These are phyloP conservation scores for Eleutherodactylus coqui DNA, from an alignment of 2,797 vertebrate species.

Conservation along the genomic window DNA sequence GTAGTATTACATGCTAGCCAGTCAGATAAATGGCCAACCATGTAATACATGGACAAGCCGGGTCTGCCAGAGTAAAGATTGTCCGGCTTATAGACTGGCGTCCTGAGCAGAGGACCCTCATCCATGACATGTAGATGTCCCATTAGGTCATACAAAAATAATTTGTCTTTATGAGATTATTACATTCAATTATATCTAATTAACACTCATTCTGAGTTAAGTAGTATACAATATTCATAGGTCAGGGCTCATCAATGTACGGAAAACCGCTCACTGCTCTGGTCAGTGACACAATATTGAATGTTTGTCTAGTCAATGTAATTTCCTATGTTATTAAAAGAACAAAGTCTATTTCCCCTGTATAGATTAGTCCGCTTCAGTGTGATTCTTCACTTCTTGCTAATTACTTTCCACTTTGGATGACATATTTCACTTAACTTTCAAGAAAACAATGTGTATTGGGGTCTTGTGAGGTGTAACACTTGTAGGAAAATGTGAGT, in stretches of 20 bases:
- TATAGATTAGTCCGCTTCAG: constrained; percentile 29
- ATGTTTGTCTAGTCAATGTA: constrained; percentile 6
- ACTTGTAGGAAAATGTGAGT: too few species aligned
- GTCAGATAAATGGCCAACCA: too few species aligned
- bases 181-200: neutral
- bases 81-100: neutral
- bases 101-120: neutral
- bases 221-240: neutral
- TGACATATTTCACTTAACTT: neutral
- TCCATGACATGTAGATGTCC: neutral
- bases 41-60: too few species aligned
- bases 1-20: too few species aligned
- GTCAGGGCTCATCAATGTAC: neutral
- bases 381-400: constrained; percentile 11
- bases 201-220: neutral
- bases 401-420: constrained; percentile 47
- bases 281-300: constrained; percentile 40
- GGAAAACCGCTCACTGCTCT: neutral
- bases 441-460: neutral
- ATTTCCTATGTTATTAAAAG: constrained; percentile 42
- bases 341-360: constrained; percentile 30
- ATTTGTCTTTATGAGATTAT: neutral
- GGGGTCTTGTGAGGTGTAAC: neutral
- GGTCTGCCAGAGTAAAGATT: neutral
- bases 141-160: neutral